Evolutionary conservation across 2,888 invertebrate species (phyloP), one percentile per base, ranked within the genome.

Genomic region (Dryococelus australis): DNA sequence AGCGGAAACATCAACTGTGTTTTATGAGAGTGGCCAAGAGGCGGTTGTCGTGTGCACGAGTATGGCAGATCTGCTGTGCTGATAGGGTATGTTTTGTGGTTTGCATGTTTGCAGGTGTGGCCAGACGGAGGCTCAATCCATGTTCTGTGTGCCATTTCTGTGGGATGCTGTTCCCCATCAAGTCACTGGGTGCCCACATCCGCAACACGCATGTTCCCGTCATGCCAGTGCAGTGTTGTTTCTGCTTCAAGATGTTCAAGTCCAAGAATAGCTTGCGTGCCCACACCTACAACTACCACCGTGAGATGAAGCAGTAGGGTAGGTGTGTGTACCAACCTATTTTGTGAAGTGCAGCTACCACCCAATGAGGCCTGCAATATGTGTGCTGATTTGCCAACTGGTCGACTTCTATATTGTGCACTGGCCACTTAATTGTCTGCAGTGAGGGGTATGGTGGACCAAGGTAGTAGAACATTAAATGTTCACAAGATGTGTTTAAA

Each of bases 211-310:
- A 65, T 6, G 16, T 65, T 10, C 65, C 65, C 8, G 24, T 65
- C n/a, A 24, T 65, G 24, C 65, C 65, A 1, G 65, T 65, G 65
- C 65, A 65, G 65, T 65, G 65, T 20, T 20, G 65, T 20, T 65
- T 65, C 65, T 65, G 65, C n/a, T 65, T 20, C 65, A 65, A 65
- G 65, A 65, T 65, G 65, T 65, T 65, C 65, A 65, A 65, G 65
- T 65, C 65, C 24, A 65, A 65, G 65, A 20, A 65, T 24, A 65
- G 65, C 8, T 24, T 65, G 20, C 65, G 65, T 8, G n/a, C 16
- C 65, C 65, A 65, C 65, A 65, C 65, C 24, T 65, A 8, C 2
- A n/a, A n/a, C 65, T 24, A 65, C 65, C 65, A 65, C 65, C 65
- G 65, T 2, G 65, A 24, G 65, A 10, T 65, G 24, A 65, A 65